Conservation (phyloP, 2,113 vertebrate species). For the Anolis carolinensis region DNA sequence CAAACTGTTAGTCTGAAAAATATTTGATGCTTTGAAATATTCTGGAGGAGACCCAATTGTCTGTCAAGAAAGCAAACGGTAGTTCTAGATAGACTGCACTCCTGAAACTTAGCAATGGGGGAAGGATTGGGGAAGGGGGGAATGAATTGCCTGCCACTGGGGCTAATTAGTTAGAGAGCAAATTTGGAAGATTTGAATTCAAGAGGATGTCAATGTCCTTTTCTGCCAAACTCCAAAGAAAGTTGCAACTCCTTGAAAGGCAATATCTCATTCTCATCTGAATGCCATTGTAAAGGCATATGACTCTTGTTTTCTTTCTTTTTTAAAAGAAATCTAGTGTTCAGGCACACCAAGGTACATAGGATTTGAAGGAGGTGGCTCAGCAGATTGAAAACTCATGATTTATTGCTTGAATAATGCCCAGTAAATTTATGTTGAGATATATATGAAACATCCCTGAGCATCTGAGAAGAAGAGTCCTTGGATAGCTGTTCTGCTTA, state of each 20-base stretch:
- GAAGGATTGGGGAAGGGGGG: neutral
- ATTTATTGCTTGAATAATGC: constrained; percentile 68
- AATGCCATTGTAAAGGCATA: constrained; percentile 60
- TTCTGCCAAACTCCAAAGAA: constrained; percentile 52
- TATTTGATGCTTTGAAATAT: constrained; percentile 38
- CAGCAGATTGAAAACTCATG: constrained; percentile 68
- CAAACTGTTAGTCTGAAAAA: constrained; percentile 17
- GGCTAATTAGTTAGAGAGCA: constrained; percentile 41
- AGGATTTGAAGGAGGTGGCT: constrained; percentile 65
- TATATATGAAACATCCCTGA: constrained; percentile 48
- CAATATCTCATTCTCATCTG: constrained; percentile 47
- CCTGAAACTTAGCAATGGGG: constrained; percentile 15
- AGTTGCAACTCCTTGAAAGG: constrained; percentile 46
- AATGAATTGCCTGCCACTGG: constrained; percentile 14
- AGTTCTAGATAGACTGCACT: constrained; percentile 41
- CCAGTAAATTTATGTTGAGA: constrained; percentile 69
- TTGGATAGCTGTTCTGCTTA: constrained; percentile 59
- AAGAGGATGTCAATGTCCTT: constrained; percentile 10
- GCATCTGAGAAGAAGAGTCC: constrained; percentile 46
- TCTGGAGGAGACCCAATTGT: constrained; percentile 40
- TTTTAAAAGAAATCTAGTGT: constrained; percentile 55
- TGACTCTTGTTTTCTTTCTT: constrained; percentile 59
- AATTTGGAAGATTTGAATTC: constrained; percentile 46
- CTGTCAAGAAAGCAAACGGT: constrained; percentile 36
- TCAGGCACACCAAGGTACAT: constrained; percentile 54